Conservation (phyloP, 2,113 vertebrate species). For the Hippocampus barbouri region DNA sequence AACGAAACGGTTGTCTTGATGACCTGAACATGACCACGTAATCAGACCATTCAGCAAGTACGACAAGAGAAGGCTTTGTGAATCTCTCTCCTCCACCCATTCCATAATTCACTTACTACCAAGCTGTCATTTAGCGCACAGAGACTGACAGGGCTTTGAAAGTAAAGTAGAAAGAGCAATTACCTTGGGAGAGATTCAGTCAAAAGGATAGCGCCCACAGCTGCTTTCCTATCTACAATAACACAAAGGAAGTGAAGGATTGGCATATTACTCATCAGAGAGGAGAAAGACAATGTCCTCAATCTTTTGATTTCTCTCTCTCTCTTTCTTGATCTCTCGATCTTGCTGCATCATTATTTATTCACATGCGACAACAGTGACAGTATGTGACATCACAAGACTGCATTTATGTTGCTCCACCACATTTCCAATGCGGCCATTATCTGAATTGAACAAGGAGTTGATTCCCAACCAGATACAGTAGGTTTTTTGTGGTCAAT, state of each 20-base stretch:
- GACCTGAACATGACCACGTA: conserved; percentile 41
- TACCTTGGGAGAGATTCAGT: conserved; percentile 35
- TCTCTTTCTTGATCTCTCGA: background rate
- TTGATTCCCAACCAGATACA: conserved; percentile 24
- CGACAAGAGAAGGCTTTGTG: conserved; percentile 47
- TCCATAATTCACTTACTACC: conserved; percentile 57
- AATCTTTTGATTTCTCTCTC: conserved; percentile 19
- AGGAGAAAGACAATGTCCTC: conserved; percentile 27
- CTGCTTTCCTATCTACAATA: conserved; percentile 40
- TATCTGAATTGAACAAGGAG: conserved; percentile 35
- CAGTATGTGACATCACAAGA: conserved; percentile 16
- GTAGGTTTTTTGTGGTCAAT: conserved; percentile 2
- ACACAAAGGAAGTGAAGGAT: conserved; percentile 20
- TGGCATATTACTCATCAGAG: conserved; percentile 16
- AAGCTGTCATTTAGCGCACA: conserved; percentile 49
- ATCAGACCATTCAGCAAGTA: conserved; percentile 56
- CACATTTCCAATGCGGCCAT: conserved; percentile 28
- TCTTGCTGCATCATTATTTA: conserved; percentile 11
- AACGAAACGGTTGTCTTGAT: conserved; percentile 35
- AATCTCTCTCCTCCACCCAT: conserved; percentile 22
- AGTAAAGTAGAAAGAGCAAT: conserved; percentile 53
- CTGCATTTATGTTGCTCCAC: conserved; percentile 12
- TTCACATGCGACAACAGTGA: conserved; percentile 31
- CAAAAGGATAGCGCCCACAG: conserved; percentile 37
- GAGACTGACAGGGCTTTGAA: conserved; percentile 51